These are phyloP conservation scores for Saxicola maurus DNA, from an alignment of 2,797 vertebrate species.

Conservation along the genomic window DNA sequence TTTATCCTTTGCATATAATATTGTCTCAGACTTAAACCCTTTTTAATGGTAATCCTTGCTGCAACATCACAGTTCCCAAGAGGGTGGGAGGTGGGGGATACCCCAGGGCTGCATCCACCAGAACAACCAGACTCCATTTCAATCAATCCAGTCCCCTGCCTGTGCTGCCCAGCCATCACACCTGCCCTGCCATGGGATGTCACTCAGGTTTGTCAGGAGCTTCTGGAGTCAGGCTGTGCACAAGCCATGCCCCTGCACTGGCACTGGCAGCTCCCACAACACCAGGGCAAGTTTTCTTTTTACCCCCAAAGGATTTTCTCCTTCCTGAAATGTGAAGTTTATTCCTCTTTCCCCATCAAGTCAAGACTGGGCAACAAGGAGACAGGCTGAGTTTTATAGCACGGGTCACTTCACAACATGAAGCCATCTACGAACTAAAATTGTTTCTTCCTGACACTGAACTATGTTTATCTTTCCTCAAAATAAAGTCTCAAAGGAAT, in stretches of 20 bases:
- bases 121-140: background rate
- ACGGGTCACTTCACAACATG: fast-evolving
- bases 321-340: background rate
- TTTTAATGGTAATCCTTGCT: background rate
- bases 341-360: background rate
- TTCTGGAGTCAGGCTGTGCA: background rate
- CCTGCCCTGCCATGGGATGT: fast-evolving
- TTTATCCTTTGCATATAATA: background rate
- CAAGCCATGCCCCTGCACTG: background rate
- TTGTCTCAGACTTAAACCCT: background rate
- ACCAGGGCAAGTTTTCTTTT: background rate
- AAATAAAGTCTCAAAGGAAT: background rate
- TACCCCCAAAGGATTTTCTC: background rate
- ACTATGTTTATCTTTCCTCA: background rate
- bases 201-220: background rate
- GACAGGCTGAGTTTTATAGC: background rate
- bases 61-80: background rate
- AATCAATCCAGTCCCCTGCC: background rate
- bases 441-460: background rate
- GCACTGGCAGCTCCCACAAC: background rate
- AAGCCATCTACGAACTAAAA: background rate
- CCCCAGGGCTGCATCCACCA: background rate
- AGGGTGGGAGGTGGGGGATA: background rate
- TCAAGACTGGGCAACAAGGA: background rate
- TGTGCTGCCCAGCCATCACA: fast-evolving